A percentile compares a stretch with the other conserved stretches of the same genome.
Evolutionary conservation across 2,797 vertebrate genomes (phyloP).

Genomic region (Sebastes nivosus): DNA sequence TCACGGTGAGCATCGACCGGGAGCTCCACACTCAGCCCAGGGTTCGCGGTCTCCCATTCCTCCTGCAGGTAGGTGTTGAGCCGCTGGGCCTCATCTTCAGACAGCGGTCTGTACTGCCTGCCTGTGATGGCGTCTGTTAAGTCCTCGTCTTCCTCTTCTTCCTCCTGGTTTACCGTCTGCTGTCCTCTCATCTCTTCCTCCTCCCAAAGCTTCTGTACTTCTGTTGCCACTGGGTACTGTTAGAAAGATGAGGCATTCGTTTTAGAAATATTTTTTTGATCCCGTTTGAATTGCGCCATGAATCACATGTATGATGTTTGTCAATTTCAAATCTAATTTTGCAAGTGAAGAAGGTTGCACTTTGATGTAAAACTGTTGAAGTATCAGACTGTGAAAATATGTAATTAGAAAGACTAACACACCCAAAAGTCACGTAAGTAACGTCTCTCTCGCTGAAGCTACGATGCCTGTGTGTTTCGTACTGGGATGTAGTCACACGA

Average conservation of each 20-base stretch:
- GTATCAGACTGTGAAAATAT: too few species aligned
- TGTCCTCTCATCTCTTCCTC: conserved; percentile 69
- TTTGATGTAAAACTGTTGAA: too few species aligned
- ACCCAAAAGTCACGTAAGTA: too few species aligned
- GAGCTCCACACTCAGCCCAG: conserved; percentile 77
- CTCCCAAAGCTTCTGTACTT: conserved; percentile 83
- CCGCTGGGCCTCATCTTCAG: conserved; percentile 70
- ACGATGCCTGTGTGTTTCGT: too few species aligned
- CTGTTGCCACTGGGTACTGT: conserved; percentile 87
- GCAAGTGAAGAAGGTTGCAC: too few species aligned
- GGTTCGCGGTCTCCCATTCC: conserved; percentile 84
- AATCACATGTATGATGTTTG: too few species aligned
- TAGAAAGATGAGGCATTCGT: background rate
- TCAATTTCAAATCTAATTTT: too few species aligned
- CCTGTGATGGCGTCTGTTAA: conserved; percentile 89
- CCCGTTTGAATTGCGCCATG: too few species aligned
- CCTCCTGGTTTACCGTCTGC: conserved; percentile 23
- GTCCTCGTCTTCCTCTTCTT: conserved; percentile 81
- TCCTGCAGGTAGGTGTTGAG: conserved; percentile 83
- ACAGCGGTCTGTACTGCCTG: conserved; percentile 81
- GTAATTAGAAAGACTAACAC: too few species aligned
- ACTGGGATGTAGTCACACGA: too few species aligned
- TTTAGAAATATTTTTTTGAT: too few species aligned
- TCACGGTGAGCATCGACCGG: conserved; percentile 90
- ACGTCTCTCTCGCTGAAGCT: too few species aligned